phyloP scores from a whole-genome alignment of 2,888 invertebrate species.

The Volucella inanis region DNA sequence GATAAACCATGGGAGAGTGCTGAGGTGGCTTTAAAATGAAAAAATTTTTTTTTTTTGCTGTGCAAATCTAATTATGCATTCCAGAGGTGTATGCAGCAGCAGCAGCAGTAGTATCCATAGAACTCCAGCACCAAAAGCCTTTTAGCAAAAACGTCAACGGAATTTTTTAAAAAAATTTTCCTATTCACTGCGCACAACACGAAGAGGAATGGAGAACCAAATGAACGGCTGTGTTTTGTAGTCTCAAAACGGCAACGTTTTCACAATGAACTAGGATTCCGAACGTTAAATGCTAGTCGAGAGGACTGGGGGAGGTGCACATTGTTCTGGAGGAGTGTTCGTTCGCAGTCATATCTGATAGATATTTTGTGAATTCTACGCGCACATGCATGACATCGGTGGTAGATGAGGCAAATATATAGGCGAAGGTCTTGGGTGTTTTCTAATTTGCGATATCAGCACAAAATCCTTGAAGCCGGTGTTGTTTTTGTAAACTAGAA shows the following conservation, averaged over 20 bases:
- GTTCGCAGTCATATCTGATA: conserved; percentile 52
- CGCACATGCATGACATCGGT: conserved; percentile 47
- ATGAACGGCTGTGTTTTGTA: conserved; percentile 73
- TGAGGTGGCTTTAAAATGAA: not conserved
- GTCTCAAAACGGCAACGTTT: conserved; percentile 65
- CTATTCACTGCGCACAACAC: conserved; percentile 24
- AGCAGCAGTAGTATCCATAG: conserved; percentile 34
- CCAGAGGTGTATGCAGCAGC: conserved; percentile 62
- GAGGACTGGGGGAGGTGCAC: conserved; percentile 38
- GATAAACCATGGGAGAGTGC: not conserved
- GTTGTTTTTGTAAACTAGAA: conserved; percentile 51
- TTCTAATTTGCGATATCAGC: conserved; percentile 74
- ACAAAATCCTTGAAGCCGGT: conserved; percentile 45
- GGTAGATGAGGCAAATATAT: conserved; percentile 37
- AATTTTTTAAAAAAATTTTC: conserved; percentile 53
- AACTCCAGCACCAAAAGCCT: conserved; percentile 34
- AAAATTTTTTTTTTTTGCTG: conserved; percentile 34
- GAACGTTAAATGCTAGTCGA: conserved; percentile 35
- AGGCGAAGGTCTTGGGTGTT: conserved; percentile 45
- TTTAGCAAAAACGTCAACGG: conserved; percentile 66
- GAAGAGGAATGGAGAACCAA: too few species aligned
- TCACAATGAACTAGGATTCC: conserved; percentile 61
- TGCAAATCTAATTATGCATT: conserved; percentile 71
- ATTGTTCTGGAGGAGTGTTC: conserved; percentile 16
- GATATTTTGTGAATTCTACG: conserved; percentile 72